A percentile compares a stretch with the other conserved stretches of the same genome.
Evolutionary conservation across 2,888 invertebrate genomes (phyloP).

Genomic region (Seira ritae): DNA sequence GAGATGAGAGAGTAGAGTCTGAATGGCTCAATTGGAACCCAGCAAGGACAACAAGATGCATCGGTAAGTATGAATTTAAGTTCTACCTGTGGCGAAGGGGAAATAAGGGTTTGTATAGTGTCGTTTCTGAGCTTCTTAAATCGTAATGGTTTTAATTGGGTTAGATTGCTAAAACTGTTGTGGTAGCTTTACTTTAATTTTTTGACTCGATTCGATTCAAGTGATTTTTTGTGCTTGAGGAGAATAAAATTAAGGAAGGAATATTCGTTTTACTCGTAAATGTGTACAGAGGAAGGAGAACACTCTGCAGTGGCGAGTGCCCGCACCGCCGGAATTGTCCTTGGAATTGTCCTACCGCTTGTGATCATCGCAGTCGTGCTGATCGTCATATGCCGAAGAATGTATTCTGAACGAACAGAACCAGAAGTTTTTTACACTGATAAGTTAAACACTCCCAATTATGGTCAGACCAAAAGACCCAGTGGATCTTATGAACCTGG

Average conservation of each 20-base stretch:
- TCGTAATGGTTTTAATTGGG: too few species aligned
- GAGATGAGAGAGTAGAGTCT: constrained; percentile 67
- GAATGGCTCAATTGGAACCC: constrained; percentile 73
- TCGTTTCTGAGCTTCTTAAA: too few species aligned
- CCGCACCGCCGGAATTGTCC: constrained; percentile 84
- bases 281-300: constrained; percentile 71
- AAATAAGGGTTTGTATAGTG: too few species aligned
- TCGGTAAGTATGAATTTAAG: constrained; percentile 80
- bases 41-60: constrained; percentile 81
- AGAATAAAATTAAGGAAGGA: too few species aligned
- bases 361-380: constrained; percentile 77
- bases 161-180: too few species aligned
- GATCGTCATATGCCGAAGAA: constrained; percentile 58
- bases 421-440: constrained; percentile 67
- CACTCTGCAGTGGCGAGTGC: constrained; percentile 70
- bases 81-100: neutral
- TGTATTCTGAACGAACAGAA: constrained; percentile 54
- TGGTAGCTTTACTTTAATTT: too few species aligned
- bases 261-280: constrained; percentile 3
- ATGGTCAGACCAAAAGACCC: neutral
- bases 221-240: too few species aligned
- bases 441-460: too few species aligned
- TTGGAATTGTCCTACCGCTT: constrained; percentile 86
- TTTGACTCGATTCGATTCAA: too few species aligned
- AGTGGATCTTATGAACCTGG: neutral